phyloP scores from a whole-genome alignment of 1,140 invertebrate species.

The Penaeus chinensis region DNA sequence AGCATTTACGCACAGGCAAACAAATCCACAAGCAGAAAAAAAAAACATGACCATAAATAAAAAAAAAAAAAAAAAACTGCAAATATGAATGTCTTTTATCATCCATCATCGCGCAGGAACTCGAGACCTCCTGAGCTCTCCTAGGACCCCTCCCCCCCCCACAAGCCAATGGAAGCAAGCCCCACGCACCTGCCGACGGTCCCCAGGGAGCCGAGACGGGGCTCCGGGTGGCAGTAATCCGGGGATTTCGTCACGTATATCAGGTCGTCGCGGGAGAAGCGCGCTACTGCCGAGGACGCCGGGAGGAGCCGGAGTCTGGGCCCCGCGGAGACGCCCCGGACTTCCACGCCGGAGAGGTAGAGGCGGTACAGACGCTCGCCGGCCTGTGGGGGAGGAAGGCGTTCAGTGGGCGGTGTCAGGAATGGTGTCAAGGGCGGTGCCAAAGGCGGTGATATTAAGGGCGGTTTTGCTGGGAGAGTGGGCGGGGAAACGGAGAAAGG shows the following conservation, averaged over 20 bases:
- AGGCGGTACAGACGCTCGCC: slow-evolving; percentile 73
- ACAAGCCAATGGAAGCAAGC: too few relatives aligned
- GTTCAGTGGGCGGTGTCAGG: slow-evolving; percentile 72
- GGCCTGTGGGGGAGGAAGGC: slow-evolving; percentile 71
- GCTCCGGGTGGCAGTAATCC: slow-evolving; percentile 80
- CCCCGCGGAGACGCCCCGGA: slow-evolving; percentile 46
- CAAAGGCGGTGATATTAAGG: too few relatives aligned
- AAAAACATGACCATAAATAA: too few relatives aligned
- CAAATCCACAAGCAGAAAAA: too few relatives aligned
- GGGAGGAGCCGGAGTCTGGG: slow-evolving; percentile 56
- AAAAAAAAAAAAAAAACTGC: too few relatives aligned
- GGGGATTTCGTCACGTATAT: slow-evolving; percentile 92
- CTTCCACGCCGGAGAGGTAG: slow-evolving; percentile 54
- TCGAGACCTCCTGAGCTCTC: background rate
- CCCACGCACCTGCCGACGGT: slow-evolving; percentile 63
- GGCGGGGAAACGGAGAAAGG: too few relatives aligned
- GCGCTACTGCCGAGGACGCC: slow-evolving; percentile 71
- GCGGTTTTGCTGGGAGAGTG: too few relatives aligned
- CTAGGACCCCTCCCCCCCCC: slow-evolving; percentile 38
- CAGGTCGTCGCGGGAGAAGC: slow-evolving; percentile 88
- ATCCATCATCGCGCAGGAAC: background rate
- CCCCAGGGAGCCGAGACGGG: slow-evolving; percentile 78
- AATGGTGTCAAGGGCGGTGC: too few relatives aligned
- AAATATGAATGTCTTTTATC: too few relatives aligned
- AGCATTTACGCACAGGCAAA: too few relatives aligned